Evolutionary conservation across 1,140 invertebrate species (phyloP), one percentile per base, ranked within the genome.

Genomic region (Heliconius melpomene): DNA sequence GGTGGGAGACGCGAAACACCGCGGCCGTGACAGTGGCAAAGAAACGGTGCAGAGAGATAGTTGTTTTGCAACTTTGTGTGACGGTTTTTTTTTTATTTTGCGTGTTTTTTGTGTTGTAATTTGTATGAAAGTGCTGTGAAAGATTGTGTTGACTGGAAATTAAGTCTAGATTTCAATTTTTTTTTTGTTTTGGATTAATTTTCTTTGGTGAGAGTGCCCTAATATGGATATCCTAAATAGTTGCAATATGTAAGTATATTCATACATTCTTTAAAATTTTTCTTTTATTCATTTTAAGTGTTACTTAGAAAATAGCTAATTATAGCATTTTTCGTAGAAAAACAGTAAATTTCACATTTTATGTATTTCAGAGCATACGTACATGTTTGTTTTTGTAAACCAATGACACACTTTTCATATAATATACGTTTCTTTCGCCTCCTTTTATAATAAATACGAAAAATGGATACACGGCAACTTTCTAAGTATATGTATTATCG

Each of bases 1-100:
- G 74, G 74, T 75, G 74, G 74, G 74, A 75, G 74, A 29, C n/a
- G 52, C 32, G 29, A 75, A 50, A 60, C 20, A n/a, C 46, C 23
- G 46, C 74, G 74, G 36, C 52, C 74, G 74, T 75, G 74, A 75
- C 74, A 75, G 74, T 75, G 74, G 74, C 74, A 54, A 75, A 75
- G 74, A 57, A 54, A 54, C 74, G n/a, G 38, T 72, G 38, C 2
- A 38, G 18, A 38, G 71, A 72, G 71, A 72, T 38, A 72, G 71
- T 36, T 72, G 71, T 72, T 66, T 29, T 66, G 60, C 60, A 66
- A 66, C 60, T 29, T 66, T 26, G 60, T 29, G 60, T 26, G 11
- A 6, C 26, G 11, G 3, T 66, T 66, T 66, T 66, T 57, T n/a
- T 60, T 60, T 66, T 66, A 60, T 16, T 6, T 66, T 66, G 23